Base-by-base conservation (phyloP, 1,140 invertebrate genomes). In the Holotrichia oblita region DNA sequence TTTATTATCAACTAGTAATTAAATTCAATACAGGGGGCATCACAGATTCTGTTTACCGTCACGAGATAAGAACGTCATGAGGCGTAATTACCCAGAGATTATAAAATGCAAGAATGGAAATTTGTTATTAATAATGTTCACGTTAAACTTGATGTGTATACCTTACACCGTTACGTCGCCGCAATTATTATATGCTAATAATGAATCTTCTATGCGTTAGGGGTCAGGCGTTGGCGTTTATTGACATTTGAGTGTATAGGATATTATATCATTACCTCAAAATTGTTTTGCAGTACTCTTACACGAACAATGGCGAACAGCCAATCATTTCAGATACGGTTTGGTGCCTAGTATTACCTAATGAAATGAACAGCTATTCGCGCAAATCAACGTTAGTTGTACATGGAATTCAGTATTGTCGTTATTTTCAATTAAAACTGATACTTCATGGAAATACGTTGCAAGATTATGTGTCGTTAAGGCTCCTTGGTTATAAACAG, bases 1-100 rank as follows among this genome's bases (percentile, higher is more conserved):
- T 69, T 27, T 34, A 69, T 69, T 69, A 69, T 69, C 61, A 69
- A 69, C 61, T 34, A 10, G 22, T 69, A 69, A 69, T 69, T 69
- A 69, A 69, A 69, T 69, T 69, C 61, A 24, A 69, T 69, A 69
- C 7, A 69, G 20, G 61, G 14, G 27, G 27, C 61, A 34, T 24
- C 61, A 34, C 3, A 34, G 61, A 27, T 69, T 69, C 17, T 69
- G 61, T 69, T 69, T 27, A 27, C 7, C 61, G 61, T 24, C 22
- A 20, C 6, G 22, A 34, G 61, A 69, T 69, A 69, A 69, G 61
- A 69, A 27, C 22, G 61, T 69, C 61, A 69, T 24, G 20, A 24
- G 20, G n/a, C 6, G 61, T 34, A 69, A 69, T 69, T 69, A 69
- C 61, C 22, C 61, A 14, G 4, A 24, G 12, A 69, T 27, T 24